Evolutionary conservation across 2,888 invertebrate species (phyloP), one percentile per base, ranked within the genome.

Genomic region (Drosophila pseudotakahashii): DNA sequence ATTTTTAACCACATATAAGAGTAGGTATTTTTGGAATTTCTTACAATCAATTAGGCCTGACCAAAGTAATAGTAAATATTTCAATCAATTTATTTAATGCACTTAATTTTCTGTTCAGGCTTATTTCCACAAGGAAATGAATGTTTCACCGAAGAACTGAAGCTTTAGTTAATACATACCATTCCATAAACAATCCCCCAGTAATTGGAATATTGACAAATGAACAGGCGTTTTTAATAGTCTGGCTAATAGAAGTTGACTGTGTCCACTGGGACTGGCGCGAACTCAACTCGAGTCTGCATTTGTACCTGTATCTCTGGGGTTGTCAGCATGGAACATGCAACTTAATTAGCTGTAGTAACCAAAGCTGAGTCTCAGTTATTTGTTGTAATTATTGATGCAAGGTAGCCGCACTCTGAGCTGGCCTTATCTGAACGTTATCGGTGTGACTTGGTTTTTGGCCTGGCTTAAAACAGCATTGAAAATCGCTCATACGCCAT

Each of bases 401-500:
- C 11, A 16, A 42, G n/a, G 32, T 58, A 16, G 41, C 30, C 36
- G 60, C 44, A 61, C 36, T 42, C 50, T 66, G n/a, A 44, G 41
- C 69, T 30, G 23, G 68, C 37, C 68, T 66, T 66, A 66, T 66
- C 66, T 16, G 45, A 16, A 16, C n/a, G 32, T 67, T 67, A 67
- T 62, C 51, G 62, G 73, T 36, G 53, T 11, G 52, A 53, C 48
- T 42, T 14, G 10, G 41, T 19, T 59, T 30, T 59, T 52, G 51
- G 45, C 45, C 51, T 9, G 60, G 47, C 45, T 42, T 16, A 42
- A 41, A 69, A 48, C 77, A 64, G 55, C 36, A 70, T 71, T 76
- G 45, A 60, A 72, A 71, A 78, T 72, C 63, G 60, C 67, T 82
- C 69, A 78, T 73, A 72, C 68, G 80, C 69, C 77, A 51, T 75